Base-by-base conservation (phyloP, 2,888 invertebrate genomes). In the Busseola fusca region DNA sequence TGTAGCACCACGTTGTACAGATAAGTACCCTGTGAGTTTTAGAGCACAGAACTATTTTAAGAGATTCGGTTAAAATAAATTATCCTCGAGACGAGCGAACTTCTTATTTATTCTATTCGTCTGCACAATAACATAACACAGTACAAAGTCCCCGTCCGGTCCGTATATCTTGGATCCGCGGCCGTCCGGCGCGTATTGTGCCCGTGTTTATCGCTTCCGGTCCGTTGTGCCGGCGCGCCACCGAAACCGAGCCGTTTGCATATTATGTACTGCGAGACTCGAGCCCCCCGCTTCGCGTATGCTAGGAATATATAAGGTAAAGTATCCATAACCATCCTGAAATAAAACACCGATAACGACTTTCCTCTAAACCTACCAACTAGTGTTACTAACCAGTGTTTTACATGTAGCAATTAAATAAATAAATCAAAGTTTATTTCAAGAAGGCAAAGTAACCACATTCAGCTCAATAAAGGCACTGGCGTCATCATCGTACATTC, bases 181-280 rank as follows among this genome's bases (percentile, higher is more conserved):
- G 81, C 81, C 66, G 81, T 76, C 60, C 78, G 64, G 58, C 77
- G 76, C 81, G 82, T 78, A 78, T 78, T 78, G 79, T 79, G 72
- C 45, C 63, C 68, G 78, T 76, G 79, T 79, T 81, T 79, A 79
- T 77, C 78, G 72, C 78, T 79, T 79, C 79, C 79, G 77, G 67
- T n/a, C 68, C 77, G 82, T 77, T 81, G 79, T 79, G 78, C 81
- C 78, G 58, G 76, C 67, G 78, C 78, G 81, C 81, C 45, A 72
- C 79, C 72, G 68, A 66, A 81, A 77, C 78, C 77, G 59, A 56
- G 42, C 77, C 65, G 79, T 68, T 79, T 77, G 77, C 79, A 79
- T 77, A 77, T 60, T 69, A 80, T 66, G 40, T 71, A 50, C 57
- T 30, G 75, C 54, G 64, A 50, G 52, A 76, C 48, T 67, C 45